Conservation (phyloP, 1,140 invertebrate genomes). For the Gryllus bimaculatus region DNA sequence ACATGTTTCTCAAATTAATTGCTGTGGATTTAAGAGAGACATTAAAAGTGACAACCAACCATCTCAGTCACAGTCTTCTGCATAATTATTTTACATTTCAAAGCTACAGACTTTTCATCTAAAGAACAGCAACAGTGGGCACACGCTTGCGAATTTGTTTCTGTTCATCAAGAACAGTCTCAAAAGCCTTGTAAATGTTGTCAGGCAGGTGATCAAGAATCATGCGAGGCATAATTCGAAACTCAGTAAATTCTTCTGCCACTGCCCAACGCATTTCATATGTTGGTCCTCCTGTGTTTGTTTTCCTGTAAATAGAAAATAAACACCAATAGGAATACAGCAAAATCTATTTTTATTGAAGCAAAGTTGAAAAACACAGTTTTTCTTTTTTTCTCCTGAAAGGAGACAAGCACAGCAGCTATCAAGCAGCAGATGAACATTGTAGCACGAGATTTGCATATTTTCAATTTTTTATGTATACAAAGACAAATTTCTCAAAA, state of each 20-base stretch:
- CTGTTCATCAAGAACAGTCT: slow-evolving; percentile 49
- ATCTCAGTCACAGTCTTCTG: not conserved
- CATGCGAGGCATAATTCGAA: slow-evolving; percentile 67
- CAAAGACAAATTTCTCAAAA: too few relatives aligned
- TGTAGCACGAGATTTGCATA: too few relatives aligned
- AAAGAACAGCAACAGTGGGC: slow-evolving; percentile 23
- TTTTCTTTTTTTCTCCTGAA: too few relatives aligned
- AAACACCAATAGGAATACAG: too few relatives aligned
- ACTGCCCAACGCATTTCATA: slow-evolving; percentile 67
- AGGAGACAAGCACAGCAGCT: too few relatives aligned
- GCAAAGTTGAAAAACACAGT: too few relatives aligned
- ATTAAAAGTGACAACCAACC: not conserved
- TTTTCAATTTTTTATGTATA: too few relatives aligned
- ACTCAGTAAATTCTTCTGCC: slow-evolving; percentile 62
- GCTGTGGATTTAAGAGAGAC: not conserved
- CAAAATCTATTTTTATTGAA: too few relatives aligned
- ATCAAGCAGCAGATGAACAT: too few relatives aligned
- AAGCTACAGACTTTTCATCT: not conserved
- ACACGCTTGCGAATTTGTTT: slow-evolving; percentile 42
- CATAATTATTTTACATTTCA: not conserved
- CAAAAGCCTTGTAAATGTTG: slow-evolving; percentile 55
- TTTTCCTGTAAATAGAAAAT: slow-evolving; percentile 38
- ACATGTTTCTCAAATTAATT: not conserved
- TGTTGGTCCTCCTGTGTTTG: slow-evolving; percentile 44
- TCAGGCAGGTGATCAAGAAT: slow-evolving; percentile 63